phyloP scores from a whole-genome alignment of 2,113 vertebrate genomes.

The Saccopteryx leptura region DNA sequence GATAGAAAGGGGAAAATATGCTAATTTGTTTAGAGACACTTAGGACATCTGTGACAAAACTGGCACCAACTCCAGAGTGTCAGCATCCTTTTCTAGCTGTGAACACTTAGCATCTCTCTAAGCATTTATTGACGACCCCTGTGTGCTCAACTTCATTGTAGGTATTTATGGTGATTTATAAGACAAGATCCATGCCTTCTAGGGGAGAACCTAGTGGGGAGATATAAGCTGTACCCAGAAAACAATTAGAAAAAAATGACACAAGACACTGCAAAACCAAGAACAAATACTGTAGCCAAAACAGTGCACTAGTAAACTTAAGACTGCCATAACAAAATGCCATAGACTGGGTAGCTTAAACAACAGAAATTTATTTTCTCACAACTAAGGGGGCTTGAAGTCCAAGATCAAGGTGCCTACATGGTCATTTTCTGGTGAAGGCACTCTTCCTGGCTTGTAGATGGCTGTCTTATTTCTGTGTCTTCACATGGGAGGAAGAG shows the following conservation, averaged over 20 bases:
- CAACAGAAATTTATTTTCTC: conserved; percentile 41
- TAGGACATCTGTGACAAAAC: conserved; percentile 67
- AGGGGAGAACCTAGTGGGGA: neutral
- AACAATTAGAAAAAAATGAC: conserved; percentile 15
- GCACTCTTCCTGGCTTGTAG: neutral
- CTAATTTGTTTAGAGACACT: conserved; percentile 71
- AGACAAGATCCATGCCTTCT: neutral
- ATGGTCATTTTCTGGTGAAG: neutral
- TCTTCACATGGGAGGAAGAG: neutral
- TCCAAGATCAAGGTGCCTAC: conserved; percentile 30
- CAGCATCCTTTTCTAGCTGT: conserved; percentile 21
- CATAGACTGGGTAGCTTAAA: neutral
- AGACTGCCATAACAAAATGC: neutral
- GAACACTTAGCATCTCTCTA: neutral
- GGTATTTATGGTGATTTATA: conserved; percentile 49
- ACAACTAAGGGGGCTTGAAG: neutral
- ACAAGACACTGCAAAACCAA: conserved; percentile 2
- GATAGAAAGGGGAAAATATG: conserved; percentile 54
- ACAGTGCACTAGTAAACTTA: neutral
- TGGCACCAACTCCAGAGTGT: conserved; percentile 27
- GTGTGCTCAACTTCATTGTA: neutral
- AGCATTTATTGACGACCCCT: neutral
- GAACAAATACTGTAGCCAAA: neutral
- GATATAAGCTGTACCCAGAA: conserved; percentile 5
- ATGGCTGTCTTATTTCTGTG: neutral